Conservation (phyloP, 2,888 invertebrate genomes). For the Digitonthophagus gazella region DNA sequence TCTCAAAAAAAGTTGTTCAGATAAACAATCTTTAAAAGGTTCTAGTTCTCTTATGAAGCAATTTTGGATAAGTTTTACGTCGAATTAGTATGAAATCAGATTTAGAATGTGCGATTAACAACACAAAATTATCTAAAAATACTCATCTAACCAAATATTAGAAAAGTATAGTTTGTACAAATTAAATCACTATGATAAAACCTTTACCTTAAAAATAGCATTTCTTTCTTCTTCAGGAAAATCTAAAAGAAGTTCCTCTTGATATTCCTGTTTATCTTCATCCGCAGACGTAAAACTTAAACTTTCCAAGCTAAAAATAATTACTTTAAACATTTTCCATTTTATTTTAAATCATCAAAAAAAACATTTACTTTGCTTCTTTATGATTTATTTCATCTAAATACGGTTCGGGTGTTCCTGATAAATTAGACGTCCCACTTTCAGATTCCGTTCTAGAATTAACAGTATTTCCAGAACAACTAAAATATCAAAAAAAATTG, state of each 20-base stretch:
- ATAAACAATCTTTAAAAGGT: not conserved
- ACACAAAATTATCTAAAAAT: no score
- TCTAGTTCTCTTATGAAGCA: no score
- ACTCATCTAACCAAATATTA: no score
- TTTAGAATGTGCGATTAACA: not conserved
- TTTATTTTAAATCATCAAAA: slow-evolving; percentile 15
- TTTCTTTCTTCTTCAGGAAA: slow-evolving; percentile 66
- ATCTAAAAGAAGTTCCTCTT: slow-evolving; percentile 62
- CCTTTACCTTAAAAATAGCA: slow-evolving; percentile 60
- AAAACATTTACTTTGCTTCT: slow-evolving; percentile 31
- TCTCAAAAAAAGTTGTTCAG: no score
- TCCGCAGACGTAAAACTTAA: slow-evolving; percentile 51
- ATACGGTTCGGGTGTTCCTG: slow-evolving; percentile 45
- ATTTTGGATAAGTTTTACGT: no score
- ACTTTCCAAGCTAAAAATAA: slow-evolving; percentile 43
- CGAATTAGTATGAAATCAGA: no score
- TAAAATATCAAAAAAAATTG: slow-evolving; percentile 23
- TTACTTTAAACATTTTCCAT: no score
- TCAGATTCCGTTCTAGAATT: slow-evolving; percentile 49
- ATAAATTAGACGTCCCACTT: slow-evolving; percentile 48
- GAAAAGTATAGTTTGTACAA: no score
- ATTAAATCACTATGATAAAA: not conserved
- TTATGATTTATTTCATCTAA: slow-evolving; percentile 38
- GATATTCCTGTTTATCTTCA: slow-evolving; percentile 58
- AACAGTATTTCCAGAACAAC: slow-evolving; percentile 37